Conservation (phyloP, 2,113 vertebrate genomes). For the Rhinolophus sinicus region DNA sequence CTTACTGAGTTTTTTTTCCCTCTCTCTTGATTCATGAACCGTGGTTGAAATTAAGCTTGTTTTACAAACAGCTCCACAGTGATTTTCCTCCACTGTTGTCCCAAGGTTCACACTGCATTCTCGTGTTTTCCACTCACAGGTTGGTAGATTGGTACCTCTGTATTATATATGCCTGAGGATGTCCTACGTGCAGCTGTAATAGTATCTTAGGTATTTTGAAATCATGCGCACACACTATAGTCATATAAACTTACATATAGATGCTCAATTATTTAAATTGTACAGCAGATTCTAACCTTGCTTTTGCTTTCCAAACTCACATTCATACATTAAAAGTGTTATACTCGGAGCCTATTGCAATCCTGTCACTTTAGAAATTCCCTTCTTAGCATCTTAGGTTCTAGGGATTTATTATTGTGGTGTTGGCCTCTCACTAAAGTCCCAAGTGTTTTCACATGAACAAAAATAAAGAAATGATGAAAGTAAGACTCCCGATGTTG, state of each 20-base stretch:
- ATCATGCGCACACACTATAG: too few relatives aligned
- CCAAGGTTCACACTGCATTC: background rate
- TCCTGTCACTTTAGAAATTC: background rate
- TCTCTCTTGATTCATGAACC: background rate
- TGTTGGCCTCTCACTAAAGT: background rate
- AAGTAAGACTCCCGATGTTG: background rate
- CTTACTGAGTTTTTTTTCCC: background rate
- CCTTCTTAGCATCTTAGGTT: background rate
- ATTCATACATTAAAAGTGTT: background rate
- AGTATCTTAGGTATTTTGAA: background rate
- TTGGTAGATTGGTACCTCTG: background rate
- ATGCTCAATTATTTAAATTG: background rate
- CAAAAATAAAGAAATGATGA: constrained; percentile 25
- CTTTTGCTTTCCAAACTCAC: background rate
- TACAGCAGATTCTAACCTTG: background rate
- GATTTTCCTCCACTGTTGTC: background rate
- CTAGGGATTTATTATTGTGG: background rate
- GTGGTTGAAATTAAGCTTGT: background rate
- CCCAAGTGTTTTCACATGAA: background rate
- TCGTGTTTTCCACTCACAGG: background rate
- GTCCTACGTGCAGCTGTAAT: background rate
- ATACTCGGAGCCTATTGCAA: background rate
- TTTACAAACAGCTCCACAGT: background rate
- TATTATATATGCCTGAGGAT: background rate
- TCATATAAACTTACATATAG: background rate